Conservation (phyloP, 2,888 invertebrate genomes). For the Mellilla xanthometata region DNA sequence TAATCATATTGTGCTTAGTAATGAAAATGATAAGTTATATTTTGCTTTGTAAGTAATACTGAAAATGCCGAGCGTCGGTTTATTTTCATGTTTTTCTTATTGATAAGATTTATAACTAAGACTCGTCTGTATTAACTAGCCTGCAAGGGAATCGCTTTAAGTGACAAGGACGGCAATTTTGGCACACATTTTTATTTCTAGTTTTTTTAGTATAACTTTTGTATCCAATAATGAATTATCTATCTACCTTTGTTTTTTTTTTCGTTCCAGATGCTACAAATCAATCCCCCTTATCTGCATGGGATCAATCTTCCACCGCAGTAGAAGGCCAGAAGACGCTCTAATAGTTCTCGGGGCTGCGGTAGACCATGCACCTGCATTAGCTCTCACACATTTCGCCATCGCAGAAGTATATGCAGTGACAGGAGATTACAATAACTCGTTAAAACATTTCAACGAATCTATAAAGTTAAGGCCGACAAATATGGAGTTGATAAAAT, state of each 20-base stretch:
- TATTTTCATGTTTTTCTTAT: no score
- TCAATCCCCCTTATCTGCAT: slow-evolving; percentile 88
- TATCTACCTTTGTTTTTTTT: neutral
- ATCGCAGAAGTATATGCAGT: slow-evolving; percentile 89
- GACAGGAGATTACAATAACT: slow-evolving; percentile 87
- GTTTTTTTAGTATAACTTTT: no score
- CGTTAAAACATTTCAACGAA: slow-evolving; percentile 82
- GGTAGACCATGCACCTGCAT: slow-evolving; percentile 86
- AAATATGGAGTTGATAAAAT: slow-evolving; percentile 83
- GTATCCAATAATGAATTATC: no score
- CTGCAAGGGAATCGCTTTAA: no score
- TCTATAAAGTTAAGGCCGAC: slow-evolving; percentile 85
- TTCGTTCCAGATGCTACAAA: slow-evolving; percentile 84
- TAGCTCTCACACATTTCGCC: slow-evolving; percentile 84
- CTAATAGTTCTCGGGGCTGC: slow-evolving; percentile 88
- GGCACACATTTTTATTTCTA: no score
- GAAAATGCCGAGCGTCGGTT: no score
- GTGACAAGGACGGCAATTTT: no score
- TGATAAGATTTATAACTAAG: no score
- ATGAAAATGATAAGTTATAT: no score
- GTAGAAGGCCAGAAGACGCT: slow-evolving; percentile 86
- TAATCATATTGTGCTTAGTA: no score
- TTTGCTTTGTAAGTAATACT: no score
- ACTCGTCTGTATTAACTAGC: no score
- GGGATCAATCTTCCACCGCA: slow-evolving; percentile 88